phyloP scores from a whole-genome alignment of 2,113 vertebrate species.

The Takifugu bimaculatus region DNA sequence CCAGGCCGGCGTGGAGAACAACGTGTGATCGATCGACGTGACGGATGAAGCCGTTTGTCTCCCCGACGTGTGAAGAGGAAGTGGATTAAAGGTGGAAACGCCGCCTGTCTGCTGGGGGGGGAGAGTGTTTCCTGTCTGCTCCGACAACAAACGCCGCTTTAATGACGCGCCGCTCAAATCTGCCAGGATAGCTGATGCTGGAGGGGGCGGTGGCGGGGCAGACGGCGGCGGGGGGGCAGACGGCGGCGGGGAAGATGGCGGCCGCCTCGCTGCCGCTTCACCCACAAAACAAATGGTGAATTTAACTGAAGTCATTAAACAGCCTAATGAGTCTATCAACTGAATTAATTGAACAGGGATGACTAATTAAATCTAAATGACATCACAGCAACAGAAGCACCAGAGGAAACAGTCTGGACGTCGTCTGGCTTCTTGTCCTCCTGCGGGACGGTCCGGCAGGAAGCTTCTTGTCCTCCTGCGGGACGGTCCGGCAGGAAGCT shows the following conservation, averaged over 20 bases:
- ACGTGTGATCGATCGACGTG: conserved; percentile 63
- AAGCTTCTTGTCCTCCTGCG: too few relatives aligned
- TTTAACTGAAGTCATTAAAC: conserved; percentile 57
- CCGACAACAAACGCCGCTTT: conserved; percentile 16
- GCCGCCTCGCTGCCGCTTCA: conserved; percentile 8
- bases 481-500: too few relatives aligned
- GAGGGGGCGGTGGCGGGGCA: neutral
- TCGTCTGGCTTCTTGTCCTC: conserved; percentile 9
- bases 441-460: conserved; percentile 4
- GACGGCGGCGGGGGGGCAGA: too few relatives aligned
- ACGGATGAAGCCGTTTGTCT: conserved; percentile 67
- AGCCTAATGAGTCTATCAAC: conserved; percentile 54
- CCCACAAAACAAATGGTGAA: conserved; percentile 6
- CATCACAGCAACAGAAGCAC: conserved; percentile 32
- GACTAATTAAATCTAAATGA: conserved; percentile 55
- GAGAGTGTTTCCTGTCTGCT: conserved; percentile 27
- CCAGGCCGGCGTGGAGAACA: conserved; percentile 23
- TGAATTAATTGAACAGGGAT: conserved; percentile 55
- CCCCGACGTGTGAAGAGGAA: conserved; percentile 69
- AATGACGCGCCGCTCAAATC: conserved; percentile 9
- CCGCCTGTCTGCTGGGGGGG: conserved; percentile 21
- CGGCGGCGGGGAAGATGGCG: neutral
- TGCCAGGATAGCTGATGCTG: neutral
- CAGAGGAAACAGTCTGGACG: conserved; percentile 9
- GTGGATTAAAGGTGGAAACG: conserved; percentile 58